These are phyloP conservation scores for Euborellia annulipes DNA, from an alignment of 1,140 invertebrate species.

Conservation along the genomic window DNA sequence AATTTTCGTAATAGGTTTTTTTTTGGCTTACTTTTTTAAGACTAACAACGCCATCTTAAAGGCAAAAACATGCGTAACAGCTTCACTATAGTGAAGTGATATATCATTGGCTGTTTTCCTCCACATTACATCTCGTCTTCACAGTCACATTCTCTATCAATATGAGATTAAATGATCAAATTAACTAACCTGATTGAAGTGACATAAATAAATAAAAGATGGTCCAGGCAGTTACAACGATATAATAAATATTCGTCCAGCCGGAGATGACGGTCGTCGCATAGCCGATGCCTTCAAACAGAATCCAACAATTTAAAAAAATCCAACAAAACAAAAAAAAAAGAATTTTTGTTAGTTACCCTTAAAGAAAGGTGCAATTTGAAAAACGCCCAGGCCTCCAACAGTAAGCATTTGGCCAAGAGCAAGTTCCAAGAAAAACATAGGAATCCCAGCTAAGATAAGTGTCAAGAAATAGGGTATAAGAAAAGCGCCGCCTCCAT, in stretches of 20 bases:
- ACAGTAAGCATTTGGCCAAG: slow-evolving; percentile 94
- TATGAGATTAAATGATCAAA: too few relatives aligned
- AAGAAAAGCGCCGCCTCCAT: slow-evolving; percentile 79
- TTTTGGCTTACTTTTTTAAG: too few relatives aligned
- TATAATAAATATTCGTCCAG: slow-evolving; percentile 99
- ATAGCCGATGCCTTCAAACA: slow-evolving; percentile 78
- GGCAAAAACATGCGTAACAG: too few relatives aligned
- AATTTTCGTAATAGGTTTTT: too few relatives aligned
- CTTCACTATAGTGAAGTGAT: too few relatives aligned
- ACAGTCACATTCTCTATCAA: too few relatives aligned
- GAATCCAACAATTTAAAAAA: neutral
- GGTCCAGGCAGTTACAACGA: slow-evolving; percentile 95
- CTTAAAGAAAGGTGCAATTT: slow-evolving; percentile 97
- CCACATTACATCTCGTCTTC: too few relatives aligned
- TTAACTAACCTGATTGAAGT: slow-evolving; percentile 54
- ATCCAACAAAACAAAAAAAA: neutral
- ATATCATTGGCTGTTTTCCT: too few relatives aligned
- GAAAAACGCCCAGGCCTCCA: slow-evolving; percentile 91
- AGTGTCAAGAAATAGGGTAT: slow-evolving; percentile 89
- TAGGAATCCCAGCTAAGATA: slow-evolving; percentile 86
- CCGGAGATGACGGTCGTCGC: slow-evolving; percentile 96
- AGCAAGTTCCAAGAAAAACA: slow-evolving; percentile 95
- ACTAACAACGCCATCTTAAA: too few relatives aligned
- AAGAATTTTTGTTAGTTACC: slow-evolving; percentile 36
- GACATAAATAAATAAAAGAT: slow-evolving; percentile 95